Base-by-base conservation (phyloP, 2,797 vertebrate genomes). In the Rousettus madagascariensis region DNA sequence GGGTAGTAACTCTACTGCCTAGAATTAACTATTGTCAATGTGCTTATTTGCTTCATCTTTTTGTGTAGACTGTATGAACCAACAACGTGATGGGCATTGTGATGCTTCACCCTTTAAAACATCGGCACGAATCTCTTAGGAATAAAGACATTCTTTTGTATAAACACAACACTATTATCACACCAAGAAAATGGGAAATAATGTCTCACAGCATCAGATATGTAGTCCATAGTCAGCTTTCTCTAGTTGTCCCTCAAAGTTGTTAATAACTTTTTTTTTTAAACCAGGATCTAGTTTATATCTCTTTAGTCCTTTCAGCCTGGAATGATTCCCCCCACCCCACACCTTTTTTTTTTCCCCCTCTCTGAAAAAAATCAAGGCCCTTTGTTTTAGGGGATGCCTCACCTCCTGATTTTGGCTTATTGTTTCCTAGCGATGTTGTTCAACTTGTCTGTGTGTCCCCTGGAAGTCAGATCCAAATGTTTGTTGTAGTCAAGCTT, bases 141-240 rank as follows among this genome's bases (percentile, higher is more conserved):
- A 57, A 43, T 33, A 85, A 86, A 80, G 22, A 10, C 3, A 1
- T 28, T 59, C 30, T 61, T 63, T 57, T 11, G 4, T 19, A 5
- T 63, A 51, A 59, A 6, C 9, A 3, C 16, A 30, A 15, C 9
- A 3, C 28, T 43, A 0, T 24, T n/a, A 1, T 5, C 22, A 4
- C 12, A 28, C 9, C 74, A 61, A 51, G 78, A 65, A 91, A 24
- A 33, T 28, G 2, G 19, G n/a, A 83, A 89, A 38, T 20, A 17
- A 61, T 80, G 61, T 51, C 15, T 17, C 17, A 12, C 22, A 8
- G 8, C 20, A 13, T 83, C 57, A 63, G 8, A 20, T 8, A 19
- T 19, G n/a, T 51, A 8, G 26, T 41, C 26, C 10, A 1, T 38
- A 9, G 46, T 90, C 36, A 61, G 61, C 49, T 28, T 91, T 89